Conservation (phyloP, 2,113 vertebrate genomes). For the Atherinomorus stipes region DNA sequence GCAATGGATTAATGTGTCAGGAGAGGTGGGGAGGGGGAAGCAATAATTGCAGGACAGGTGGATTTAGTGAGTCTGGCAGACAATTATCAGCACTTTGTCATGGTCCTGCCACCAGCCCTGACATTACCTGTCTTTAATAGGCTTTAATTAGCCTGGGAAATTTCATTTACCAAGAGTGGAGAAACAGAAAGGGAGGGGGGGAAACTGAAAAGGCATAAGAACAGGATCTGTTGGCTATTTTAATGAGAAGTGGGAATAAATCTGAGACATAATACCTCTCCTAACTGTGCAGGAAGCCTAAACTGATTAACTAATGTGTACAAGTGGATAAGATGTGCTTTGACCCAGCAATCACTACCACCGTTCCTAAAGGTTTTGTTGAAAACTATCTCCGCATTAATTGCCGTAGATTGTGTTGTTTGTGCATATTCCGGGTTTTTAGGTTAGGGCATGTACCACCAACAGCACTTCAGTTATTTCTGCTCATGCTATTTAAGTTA, state of each 20-base stretch:
- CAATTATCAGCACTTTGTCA: constrained; percentile 87
- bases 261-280: constrained; percentile 59
- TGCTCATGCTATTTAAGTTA: constrained; percentile 30
- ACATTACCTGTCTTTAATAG: constrained; percentile 84
- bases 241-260: constrained; percentile 61
- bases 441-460: constrained; percentile 39
- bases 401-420: constrained; percentile 27
- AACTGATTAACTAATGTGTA: constrained; percentile 45
- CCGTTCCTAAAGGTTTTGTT: constrained; percentile 30
- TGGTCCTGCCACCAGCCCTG: constrained; percentile 81
- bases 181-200: constrained; percentile 50
- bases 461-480: constrained; percentile 24
- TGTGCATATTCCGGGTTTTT: constrained; percentile 17
- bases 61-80: constrained; percentile 85
- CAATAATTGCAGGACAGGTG: constrained; percentile 82
- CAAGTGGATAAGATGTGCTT: constrained; percentile 62
- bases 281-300: constrained; percentile 51
- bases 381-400: constrained; percentile 25
- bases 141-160: constrained; percentile 84
- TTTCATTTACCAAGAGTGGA: constrained; percentile 78
- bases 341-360: constrained; percentile 35
- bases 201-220: constrained; percentile 55
- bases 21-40: constrained; percentile 55
- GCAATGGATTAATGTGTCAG: constrained; percentile 70
- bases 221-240: constrained; percentile 57